Evolutionary conservation across 1,140 invertebrate species (phyloP).

Genomic region (Pristionchus pacificus): DNA sequence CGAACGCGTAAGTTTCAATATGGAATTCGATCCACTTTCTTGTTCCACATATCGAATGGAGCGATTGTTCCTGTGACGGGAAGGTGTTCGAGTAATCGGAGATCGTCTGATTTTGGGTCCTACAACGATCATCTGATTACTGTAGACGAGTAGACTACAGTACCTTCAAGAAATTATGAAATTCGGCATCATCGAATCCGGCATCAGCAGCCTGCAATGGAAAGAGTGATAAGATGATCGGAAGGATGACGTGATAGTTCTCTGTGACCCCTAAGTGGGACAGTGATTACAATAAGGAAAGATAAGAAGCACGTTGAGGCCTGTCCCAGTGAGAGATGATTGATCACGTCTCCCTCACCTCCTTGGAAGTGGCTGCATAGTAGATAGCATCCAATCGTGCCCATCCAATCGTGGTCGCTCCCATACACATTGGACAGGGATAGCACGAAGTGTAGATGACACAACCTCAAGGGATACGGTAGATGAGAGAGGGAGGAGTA

Average conservation of each 20-base stretch:
- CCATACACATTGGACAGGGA: slow-evolving; percentile 58
- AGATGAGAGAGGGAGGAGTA: not conserved
- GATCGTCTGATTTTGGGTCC: slow-evolving; percentile 39
- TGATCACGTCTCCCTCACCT: slow-evolving; percentile 22
- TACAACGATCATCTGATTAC: not conserved
- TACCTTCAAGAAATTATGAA: slow-evolving; percentile 49
- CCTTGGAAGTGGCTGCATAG: slow-evolving; percentile 48
- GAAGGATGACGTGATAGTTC: too few species aligned
- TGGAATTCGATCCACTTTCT: slow-evolving; percentile 34
- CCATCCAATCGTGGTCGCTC: slow-evolving; percentile 50
- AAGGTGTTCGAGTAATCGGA: slow-evolving; percentile 34
- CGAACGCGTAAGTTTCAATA: too few species aligned
- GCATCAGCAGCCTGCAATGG: slow-evolving; percentile 40
- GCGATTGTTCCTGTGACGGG: slow-evolving; percentile 23
- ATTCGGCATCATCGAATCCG: slow-evolving; percentile 49
- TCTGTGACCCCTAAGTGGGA: too few species aligned
- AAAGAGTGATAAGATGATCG: too few species aligned
- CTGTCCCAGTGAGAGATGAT: too few species aligned
- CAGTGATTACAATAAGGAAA: too few species aligned
- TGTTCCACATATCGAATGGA: slow-evolving; percentile 40
- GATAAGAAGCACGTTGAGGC: too few species aligned
- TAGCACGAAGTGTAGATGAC: slow-evolving; percentile 54
- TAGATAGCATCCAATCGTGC: slow-evolving; percentile 49
- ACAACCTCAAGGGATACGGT: slow-evolving; percentile 33
- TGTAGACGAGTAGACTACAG: not conserved